Evolutionary conservation across 2,888 invertebrate species (phyloP), one percentile per base, ranked within the genome.

Genomic region (Pollenia amentaria): DNA sequence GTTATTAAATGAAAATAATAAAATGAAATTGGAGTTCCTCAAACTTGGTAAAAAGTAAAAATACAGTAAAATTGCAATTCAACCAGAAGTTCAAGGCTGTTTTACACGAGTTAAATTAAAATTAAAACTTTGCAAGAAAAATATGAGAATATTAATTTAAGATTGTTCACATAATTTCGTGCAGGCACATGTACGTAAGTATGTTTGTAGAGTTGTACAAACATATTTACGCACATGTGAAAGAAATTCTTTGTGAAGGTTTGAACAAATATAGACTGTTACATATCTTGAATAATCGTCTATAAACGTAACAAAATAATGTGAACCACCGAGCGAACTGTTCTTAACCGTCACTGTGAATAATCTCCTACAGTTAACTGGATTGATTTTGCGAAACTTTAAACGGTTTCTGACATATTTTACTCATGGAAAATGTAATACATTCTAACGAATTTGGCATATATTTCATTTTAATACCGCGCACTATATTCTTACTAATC

Each of bases 371-470:
- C 8, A 60, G 16, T 18, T 64, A 16, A 8, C 53, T 8, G n/a
- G 72, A 38, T 2, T 57, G 55, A 65, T 29, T 79, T 11, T 16
- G 11, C 16, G 81, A 57, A 12, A 60, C 12, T 38, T 60, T 51
- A 75, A 84, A 80, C 3, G 77, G 64, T 16, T 70, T 70, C n/a
- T 16, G 60, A 44, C 53, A 55, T 12, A 67, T 67, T 80, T 87
- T 77, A 44, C 78, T 69, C 51, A 73, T 80, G 14, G 64, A 70
- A 55, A 87, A 79, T 8, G 72, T 79, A 48, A 73, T 57, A 16
- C 76, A 82, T 57, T 80, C 75, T 11, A 75, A 38, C 3, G 62
- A 40, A n/a, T 14, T 48, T 51, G 62, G 18, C 38, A 55, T 18
- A 55, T n/a, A 42, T 14, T 55, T 65, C 1, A 55, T 55, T 46